Conservation (phyloP, 53 echinoderm and acorn worm genomes). For the Astropecten irregularis region DNA sequence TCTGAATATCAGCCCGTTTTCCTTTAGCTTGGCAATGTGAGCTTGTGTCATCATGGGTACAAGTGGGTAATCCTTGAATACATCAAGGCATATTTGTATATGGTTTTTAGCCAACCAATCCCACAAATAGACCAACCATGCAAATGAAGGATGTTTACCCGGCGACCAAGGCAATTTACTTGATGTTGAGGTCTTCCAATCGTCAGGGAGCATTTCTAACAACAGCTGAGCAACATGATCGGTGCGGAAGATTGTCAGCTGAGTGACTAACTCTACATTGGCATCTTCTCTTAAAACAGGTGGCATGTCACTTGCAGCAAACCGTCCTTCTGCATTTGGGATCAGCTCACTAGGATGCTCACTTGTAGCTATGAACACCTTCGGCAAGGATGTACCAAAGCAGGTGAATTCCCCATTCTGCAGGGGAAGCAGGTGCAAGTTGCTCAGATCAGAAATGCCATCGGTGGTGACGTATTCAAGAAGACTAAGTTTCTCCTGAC, state of each 20-base stretch:
- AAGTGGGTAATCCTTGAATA: not conserved
- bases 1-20: not conserved
- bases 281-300: not conserved
- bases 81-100: not conserved
- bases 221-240: constrained; percentile 22
- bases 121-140: constrained; percentile 46
- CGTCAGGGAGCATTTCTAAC: constrained; percentile 18
- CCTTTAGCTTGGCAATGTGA: not conserved
- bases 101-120: constrained; percentile 29
- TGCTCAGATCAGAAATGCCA: constrained; percentile 20
- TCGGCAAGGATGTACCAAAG: not conserved
- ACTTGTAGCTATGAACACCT: constrained; percentile 3
- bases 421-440: constrained; percentile 47
- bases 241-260: not conserved
- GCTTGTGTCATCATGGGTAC: not conserved
- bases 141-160: constrained; percentile 22
- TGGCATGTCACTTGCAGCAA: constrained; percentile 18
- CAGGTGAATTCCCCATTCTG: constrained; percentile 28
- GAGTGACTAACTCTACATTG: not conserved
- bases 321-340: constrained; percentile 37
- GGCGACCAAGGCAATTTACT: constrained; percentile 33
- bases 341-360: constrained; percentile 34
- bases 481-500: constrained; percentile 24
- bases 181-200: not conserved
- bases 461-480: constrained; percentile 46